Evolutionary conservation across 2,797 vertebrate genomes (phyloP).

Genomic region (Phrynocephalus vlangalii): DNA sequence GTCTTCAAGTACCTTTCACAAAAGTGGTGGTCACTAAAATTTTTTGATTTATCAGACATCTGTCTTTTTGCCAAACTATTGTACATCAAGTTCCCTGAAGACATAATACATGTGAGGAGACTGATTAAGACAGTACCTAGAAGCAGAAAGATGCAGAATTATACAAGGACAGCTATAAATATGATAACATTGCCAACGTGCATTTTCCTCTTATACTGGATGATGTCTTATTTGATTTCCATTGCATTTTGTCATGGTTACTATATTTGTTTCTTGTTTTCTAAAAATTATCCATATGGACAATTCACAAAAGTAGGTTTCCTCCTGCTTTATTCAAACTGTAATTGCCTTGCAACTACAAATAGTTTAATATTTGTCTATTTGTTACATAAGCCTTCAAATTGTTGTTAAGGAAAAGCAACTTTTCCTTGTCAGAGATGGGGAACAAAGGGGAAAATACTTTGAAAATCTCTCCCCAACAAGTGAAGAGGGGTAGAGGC

Average conservation of each 20-base stretch:
- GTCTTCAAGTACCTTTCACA: too few species aligned
- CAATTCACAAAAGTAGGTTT: background rate
- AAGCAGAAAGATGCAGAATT: background rate
- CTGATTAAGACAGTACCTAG: background rate
- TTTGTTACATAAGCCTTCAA: background rate
- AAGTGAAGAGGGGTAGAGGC: background rate
- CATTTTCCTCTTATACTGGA: background rate
- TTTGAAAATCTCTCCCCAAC: background rate
- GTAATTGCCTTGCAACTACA: background rate
- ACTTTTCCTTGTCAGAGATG: background rate
- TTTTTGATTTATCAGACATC: background rate
- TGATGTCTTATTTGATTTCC: background rate
- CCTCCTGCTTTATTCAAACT: constrained; percentile 5
- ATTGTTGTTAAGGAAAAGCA: background rate
- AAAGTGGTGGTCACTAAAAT: too few species aligned
- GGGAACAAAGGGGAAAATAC: too few species aligned
- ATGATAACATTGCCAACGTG: background rate
- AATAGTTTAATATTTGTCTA: constrained; percentile 7
- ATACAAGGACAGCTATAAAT: background rate
- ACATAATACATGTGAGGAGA: fast-evolving
- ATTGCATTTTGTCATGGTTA: background rate
- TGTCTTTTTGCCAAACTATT: background rate
- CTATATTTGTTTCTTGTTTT: background rate
- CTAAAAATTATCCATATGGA: background rate
- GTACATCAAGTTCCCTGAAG: background rate